A percentile compares a stretch with the other conserved stretches of the same genome.
Conservation (phyloP, 1,140 invertebrate species). For the Dufourea novaeangliae region DNA sequence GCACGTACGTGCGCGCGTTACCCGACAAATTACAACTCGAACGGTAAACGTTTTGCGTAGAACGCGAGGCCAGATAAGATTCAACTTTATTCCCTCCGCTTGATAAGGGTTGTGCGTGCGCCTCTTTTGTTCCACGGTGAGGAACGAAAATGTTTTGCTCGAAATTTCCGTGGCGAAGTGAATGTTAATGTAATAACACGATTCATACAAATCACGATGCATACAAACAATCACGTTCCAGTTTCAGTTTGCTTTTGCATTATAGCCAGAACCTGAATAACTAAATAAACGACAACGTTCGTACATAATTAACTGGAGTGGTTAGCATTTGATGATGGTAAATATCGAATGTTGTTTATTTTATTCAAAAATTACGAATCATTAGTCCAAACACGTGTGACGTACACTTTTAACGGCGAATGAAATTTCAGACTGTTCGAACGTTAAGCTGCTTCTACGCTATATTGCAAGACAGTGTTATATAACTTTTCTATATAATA, state of each 20-base stretch:
- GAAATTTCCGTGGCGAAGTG: neutral
- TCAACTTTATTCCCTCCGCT: neutral
- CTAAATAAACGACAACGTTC: neutral
- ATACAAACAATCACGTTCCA: too few species aligned
- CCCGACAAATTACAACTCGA: neutral
- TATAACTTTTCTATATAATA: too few species aligned
- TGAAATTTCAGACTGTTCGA: neutral
- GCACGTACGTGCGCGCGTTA: neutral
- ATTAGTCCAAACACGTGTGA: neutral
- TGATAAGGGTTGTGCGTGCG: too few species aligned
- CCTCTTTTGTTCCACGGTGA: neutral
- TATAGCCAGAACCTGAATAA: neutral
- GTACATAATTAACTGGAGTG: neutral
- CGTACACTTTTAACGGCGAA: neutral
- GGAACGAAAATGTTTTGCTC: neutral
- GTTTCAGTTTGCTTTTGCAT: neutral
- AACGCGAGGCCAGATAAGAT: neutral
- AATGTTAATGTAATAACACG: too few species aligned
- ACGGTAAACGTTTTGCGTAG: conserved; percentile 4
- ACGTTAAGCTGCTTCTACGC: too few species aligned
- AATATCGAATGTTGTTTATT: neutral
- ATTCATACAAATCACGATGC: too few species aligned
- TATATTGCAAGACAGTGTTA: too few species aligned
- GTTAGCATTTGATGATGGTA: neutral
- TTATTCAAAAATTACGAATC: neutral